A percentile compares a stretch with the other conserved stretches of the same genome.
Conservation (phyloP, 2,797 vertebrate species). For the Falco rusticolus region DNA sequence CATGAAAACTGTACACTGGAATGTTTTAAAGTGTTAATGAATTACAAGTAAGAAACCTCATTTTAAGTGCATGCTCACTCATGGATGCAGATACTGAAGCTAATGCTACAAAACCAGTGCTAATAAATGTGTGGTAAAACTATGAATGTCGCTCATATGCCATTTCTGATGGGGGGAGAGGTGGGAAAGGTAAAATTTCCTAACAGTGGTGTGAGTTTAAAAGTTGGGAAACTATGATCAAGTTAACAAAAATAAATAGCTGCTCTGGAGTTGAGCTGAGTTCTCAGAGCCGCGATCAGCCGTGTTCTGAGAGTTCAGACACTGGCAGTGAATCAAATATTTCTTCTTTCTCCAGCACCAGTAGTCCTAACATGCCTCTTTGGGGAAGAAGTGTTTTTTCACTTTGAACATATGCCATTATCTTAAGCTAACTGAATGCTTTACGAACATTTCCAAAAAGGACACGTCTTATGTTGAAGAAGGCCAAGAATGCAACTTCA, state of each 20-base stretch:
- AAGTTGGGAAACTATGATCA: not conserved
- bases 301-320: not conserved
- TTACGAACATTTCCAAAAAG: not conserved
- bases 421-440: not conserved
- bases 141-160: not conserved
- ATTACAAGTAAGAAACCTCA: not conserved
- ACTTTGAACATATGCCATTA: not conserved
- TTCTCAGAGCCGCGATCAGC: not conserved
- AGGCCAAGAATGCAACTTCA: constrained; percentile 40
- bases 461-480: not conserved
- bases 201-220: not conserved
- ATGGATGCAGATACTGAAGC: not conserved
- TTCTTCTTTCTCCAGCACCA: not conserved
- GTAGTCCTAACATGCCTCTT: not conserved
- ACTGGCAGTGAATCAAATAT: constrained; percentile 36
- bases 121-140: not conserved
- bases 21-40: not conserved
- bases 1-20: not conserved
- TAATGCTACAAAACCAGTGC: not conserved
- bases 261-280: not conserved
- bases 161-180: not conserved
- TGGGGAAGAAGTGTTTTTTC: not conserved
- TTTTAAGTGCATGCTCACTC: not conserved
- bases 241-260: not conserved
- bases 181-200: not conserved